These are phyloP conservation scores for Erebia epiphron DNA, from an alignment of 2,888 invertebrate species.

Conservation along the genomic window DNA sequence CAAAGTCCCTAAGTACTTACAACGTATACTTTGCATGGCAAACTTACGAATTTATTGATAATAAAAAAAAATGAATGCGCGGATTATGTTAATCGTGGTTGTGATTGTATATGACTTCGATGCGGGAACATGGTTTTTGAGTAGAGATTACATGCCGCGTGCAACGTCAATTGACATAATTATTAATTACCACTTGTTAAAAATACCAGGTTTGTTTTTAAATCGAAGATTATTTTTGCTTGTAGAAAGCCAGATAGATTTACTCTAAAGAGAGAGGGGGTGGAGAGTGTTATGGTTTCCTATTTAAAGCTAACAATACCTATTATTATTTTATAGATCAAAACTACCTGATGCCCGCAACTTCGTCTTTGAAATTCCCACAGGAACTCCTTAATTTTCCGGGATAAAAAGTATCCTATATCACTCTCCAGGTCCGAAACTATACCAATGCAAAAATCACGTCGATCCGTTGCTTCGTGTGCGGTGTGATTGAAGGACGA, in stretches of 20 bases:
- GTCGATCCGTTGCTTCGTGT: too few relatives aligned
- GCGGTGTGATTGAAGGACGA: too few relatives aligned
- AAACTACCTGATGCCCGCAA: too few relatives aligned
- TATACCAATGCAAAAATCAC: too few relatives aligned
- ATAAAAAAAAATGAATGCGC: constrained; percentile 33
- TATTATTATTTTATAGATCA: too few relatives aligned
- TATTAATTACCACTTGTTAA: constrained; percentile 22
- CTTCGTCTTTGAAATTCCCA: too few relatives aligned
- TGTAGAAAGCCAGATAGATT: constrained; percentile 26
- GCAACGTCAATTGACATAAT: constrained; percentile 38
- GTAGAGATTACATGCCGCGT: constrained; percentile 20
- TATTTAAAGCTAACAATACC: not conserved
- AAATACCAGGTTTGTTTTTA: constrained; percentile 20
- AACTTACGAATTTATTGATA: constrained; percentile 48
- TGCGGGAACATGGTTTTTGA: constrained; percentile 34
- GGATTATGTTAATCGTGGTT: constrained; percentile 33
- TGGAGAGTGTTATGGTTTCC: not conserved
- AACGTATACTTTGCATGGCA: constrained; percentile 12
- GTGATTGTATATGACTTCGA: constrained; percentile 34
- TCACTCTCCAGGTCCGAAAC: too few relatives aligned
- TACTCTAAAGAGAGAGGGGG: not conserved
- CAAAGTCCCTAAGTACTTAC: not conserved
- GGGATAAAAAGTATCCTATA: too few relatives aligned
- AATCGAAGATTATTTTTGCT: constrained; percentile 10
- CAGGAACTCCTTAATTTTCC: too few relatives aligned